These are phyloP conservation scores for Drosophila murphyi DNA, from an alignment of 1,140 invertebrate species.

Conservation along the genomic window DNA sequence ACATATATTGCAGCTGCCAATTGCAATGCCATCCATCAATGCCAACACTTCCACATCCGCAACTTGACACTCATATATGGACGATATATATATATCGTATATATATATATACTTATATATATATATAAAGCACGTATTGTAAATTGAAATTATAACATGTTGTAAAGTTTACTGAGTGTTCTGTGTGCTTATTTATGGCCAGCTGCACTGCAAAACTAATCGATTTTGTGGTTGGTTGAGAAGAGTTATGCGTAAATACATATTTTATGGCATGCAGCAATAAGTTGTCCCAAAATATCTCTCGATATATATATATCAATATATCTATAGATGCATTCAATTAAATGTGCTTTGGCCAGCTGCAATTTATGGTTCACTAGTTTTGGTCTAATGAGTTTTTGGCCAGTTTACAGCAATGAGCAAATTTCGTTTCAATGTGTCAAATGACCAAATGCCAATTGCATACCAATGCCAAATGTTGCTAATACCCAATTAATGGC, in stretches of 20 bases:
- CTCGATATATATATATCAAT: too few species aligned
- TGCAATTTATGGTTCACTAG: conserved; percentile 65
- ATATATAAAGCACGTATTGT: conserved; percentile 40
- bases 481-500: background rate
- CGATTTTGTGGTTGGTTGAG: conserved; percentile 35
- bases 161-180: conserved; percentile 42
- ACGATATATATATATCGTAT: conserved; percentile 41
- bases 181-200: conserved; percentile 67
- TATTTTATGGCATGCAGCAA: conserved; percentile 69
- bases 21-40: conserved; percentile 70
- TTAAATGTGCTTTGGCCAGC: conserved; percentile 60
- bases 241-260: conserved; percentile 67
- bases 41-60: conserved; percentile 68
- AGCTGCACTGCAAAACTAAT: conserved; percentile 53
- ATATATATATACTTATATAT: conserved; percentile 37
- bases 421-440: background rate
- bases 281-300: conserved; percentile 62
- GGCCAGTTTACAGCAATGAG: conserved; percentile 19
- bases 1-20: conserved; percentile 17
- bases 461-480: background rate
- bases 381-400: conserved; percentile 64
- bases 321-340: conserved; percentile 55
- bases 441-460: background rate
- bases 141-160: conserved; percentile 78
- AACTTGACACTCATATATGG: conserved; percentile 31